Evolutionary conservation across 2,888 invertebrate species (phyloP).

Genomic region (Xylota segnis): DNA sequence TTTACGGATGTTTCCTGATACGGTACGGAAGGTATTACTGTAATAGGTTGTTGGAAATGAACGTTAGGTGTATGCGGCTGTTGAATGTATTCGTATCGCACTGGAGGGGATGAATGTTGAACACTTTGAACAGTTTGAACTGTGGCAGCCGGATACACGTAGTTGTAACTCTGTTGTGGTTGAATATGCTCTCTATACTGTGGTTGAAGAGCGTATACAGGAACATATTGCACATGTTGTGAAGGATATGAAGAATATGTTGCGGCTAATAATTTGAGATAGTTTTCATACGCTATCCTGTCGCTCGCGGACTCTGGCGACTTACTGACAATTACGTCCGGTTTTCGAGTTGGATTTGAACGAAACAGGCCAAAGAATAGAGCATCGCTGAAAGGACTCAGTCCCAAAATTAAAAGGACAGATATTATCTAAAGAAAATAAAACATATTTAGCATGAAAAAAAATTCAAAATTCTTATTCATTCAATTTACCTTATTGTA

Average conservation of each 20-base stretch:
- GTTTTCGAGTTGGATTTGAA: conserved; percentile 29
- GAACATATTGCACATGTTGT: conserved; percentile 13
- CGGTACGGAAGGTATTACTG: conserved; percentile 41
- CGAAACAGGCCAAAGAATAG: conserved; percentile 61
- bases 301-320: conserved; percentile 4
- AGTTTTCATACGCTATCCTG: conserved; percentile 51
- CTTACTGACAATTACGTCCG: conserved; percentile 39
- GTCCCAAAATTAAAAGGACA: conserved; percentile 13
- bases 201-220: conserved; percentile 38
- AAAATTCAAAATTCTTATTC: not conserved
- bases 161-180: conserved; percentile 8
- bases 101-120: not conserved
- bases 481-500: conserved; percentile 18
- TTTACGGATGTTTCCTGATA: not conserved
- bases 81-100: conserved; percentile 4
- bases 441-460: not conserved
- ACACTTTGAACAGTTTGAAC: conserved; percentile 7
- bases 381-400: conserved; percentile 13
- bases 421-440: conserved; percentile 35
- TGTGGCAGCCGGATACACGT: conserved; percentile 6
- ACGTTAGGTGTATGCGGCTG: not conserved
- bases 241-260: conserved; percentile 16
- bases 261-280: conserved; percentile 25
- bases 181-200: conserved; percentile 24
- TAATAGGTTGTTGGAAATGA: conserved; percentile 46